These are phyloP conservation scores for Craseonycteris thonglongyai DNA, from an alignment of 2,113 vertebrate genomes.

Conservation along the genomic window DNA sequence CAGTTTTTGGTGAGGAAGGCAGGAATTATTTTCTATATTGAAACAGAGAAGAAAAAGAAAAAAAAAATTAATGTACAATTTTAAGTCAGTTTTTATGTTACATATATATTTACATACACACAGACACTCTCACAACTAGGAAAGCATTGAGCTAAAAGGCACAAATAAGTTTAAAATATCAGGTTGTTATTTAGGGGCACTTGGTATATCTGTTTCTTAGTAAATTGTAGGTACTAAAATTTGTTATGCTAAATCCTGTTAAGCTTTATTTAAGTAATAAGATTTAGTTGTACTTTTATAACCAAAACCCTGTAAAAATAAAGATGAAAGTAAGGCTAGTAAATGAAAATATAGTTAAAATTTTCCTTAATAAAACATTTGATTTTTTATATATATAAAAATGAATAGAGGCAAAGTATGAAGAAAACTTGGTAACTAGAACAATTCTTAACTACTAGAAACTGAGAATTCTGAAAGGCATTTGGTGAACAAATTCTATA, in stretches of 20 bases:
- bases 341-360: background rate
- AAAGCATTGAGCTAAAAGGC: background rate
- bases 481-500: background rate
- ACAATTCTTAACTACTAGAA: background rate
- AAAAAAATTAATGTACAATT: background rate
- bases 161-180: background rate
- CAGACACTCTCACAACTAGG: background rate
- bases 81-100: background rate
- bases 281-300: constrained; percentile 17
- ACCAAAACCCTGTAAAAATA: background rate
- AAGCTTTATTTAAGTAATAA: background rate
- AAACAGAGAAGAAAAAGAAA: background rate
- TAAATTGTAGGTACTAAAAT: background rate
- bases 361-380: background rate
- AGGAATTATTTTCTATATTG: constrained; percentile 9
- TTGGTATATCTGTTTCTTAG: background rate
- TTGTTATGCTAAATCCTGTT: background rate
- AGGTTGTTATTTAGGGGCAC: background rate
- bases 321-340: background rate
- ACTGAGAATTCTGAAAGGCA: background rate
- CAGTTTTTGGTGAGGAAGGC: background rate
- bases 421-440: background rate
- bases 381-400: background rate
- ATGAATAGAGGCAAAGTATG: background rate
- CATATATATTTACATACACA: too few relatives aligned